Base-by-base conservation (phyloP, 2,888 invertebrate species). In the Unio delphinus region DNA sequence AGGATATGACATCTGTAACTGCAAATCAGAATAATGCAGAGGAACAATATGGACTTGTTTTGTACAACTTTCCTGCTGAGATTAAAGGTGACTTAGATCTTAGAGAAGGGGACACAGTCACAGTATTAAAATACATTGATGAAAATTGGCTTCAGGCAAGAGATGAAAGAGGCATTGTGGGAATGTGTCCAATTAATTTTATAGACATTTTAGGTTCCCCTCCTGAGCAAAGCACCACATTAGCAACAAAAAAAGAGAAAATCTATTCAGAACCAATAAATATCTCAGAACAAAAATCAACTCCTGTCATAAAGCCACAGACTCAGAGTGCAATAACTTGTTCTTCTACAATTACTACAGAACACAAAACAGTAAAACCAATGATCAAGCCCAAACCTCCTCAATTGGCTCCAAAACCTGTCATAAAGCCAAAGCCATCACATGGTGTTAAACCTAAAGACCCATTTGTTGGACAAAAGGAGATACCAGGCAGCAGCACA, bases 31-130 rank as follows among this genome's bases (percentile, higher is more conserved):
- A 23, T 45, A 17, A 23, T 61, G 26, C 61, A 26, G 75, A 64
- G 34, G 86, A 86, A 65, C 78, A 78, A 6, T 87, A 87, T 83
- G 90, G 86, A 5, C 75, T 88, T 64, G 91, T 89, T 17, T 79
- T 89, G 55, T 90, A 87, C 78, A 85, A 88, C 66, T 91, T 90
- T 76, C 61, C 72, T 6, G 87, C 87, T 23, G 86, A 88, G 67
- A 78, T 83, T n/a, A 80, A 83, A 26, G 85, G 85, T 34, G 90
- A 91, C 74, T 74, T 91, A 17, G 78, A 67, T 67, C 79, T 90
- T 28, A 70, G 75, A 45, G 89, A 90, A 80, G 91, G 90, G 6
- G 91, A 91, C 70, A 88, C 88, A 28, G 85, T 91, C 6, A 87
- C 85, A 34, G 79, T 91, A 54, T 63, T 90, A 18, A 76, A 82